Base-by-base conservation (phyloP, 1,140 invertebrate genomes). In the Macrotrachela quadricornifera region DNA sequence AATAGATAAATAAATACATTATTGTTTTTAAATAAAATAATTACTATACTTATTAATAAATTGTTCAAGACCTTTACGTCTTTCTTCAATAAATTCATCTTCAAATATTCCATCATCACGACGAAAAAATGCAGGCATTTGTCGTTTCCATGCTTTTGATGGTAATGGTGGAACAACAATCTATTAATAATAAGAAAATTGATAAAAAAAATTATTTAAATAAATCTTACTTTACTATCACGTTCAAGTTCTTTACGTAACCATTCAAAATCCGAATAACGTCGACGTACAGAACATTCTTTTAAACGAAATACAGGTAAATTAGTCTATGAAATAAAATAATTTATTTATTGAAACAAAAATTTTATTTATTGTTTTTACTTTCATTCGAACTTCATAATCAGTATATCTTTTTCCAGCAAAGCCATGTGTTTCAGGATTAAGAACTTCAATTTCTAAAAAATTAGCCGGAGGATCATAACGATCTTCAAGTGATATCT, bases 191-290 rank as follows among this genome's bases (percentile, higher is more conserved):
- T n/a, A 30, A 30, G 8, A 30, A 30, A 30, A 4, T 4, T 30
- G 3, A 30, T 30, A 30, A 8, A 30, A 30, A 30, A 30, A 2
- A 30, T 4, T 30, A 30, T 30, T 30, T 8, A 30, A 30, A 4
- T 16, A 67, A 71, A 70, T 30, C 21, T 30, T 69, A 90, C 85
- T 78, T 99, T 99, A 72, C 90, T 96, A 68, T 99, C 92, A 69
- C 94, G 76, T 76, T 99, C 94, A 57, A 99, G 71, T 77, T 99
- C 92, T 72, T 86, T 92, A 71, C 90, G 79, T 46, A 99, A 73
- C 94, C 94, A 99, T 75, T 99, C 92, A 74, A 99, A 99, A 73
- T 99, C 94, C 74, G 88, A 95, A 73, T 97, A 99, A 68, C 94
- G 76, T 64, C 94, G 76, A 61, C 94, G 75, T 1, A 97, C 92